phyloP scores from a whole-genome alignment of 2,113 vertebrate genomes.

The Sorex araneus region DNA sequence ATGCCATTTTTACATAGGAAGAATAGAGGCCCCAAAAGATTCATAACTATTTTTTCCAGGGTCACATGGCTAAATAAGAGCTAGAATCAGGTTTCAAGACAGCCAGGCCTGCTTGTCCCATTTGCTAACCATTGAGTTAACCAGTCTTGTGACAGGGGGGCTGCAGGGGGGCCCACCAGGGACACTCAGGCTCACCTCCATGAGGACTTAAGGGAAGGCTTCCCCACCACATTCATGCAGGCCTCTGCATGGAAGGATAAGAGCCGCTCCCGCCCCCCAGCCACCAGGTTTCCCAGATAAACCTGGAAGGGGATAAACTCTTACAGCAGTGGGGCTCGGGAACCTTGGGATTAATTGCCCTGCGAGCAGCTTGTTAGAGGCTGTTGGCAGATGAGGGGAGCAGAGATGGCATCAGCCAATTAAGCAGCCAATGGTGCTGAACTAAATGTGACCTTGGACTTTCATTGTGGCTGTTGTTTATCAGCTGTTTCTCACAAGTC shows the following conservation, averaged over 20 bases:
- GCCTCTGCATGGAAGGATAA: conserved; percentile 49
- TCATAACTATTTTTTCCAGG: background rate
- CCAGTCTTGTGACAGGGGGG: background rate
- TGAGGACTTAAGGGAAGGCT: background rate
- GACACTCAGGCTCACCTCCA: background rate
- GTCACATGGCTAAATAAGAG: background rate
- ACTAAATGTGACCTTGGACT: conserved; percentile 88
- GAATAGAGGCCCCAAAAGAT: conserved; percentile 55
- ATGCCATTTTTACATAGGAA: conserved; percentile 17
- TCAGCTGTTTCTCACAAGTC: conserved; percentile 86
- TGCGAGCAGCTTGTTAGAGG: conserved; percentile 86
- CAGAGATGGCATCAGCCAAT: conserved; percentile 88
- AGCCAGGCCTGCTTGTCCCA: background rate
- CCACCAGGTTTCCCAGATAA: conserved; percentile 57
- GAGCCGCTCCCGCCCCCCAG: background rate
- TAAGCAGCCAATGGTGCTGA: conserved; percentile 88
- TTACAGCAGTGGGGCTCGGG: conserved; percentile 74
- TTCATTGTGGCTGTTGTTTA: conserved; percentile 88
- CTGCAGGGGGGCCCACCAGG: background rate
- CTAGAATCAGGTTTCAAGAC: background rate
- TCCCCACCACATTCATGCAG: conserved; percentile 12
- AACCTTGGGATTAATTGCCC: conserved; percentile 88
- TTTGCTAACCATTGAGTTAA: background rate
- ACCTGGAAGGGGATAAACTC: conserved; percentile 59
- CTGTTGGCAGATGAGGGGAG: conserved; percentile 86